A percentile compares a stretch with the other conserved stretches of the same genome.
phyloP scores from a whole-genome alignment of 2,888 invertebrate genomes.

The Sicus ferrugineus region DNA sequence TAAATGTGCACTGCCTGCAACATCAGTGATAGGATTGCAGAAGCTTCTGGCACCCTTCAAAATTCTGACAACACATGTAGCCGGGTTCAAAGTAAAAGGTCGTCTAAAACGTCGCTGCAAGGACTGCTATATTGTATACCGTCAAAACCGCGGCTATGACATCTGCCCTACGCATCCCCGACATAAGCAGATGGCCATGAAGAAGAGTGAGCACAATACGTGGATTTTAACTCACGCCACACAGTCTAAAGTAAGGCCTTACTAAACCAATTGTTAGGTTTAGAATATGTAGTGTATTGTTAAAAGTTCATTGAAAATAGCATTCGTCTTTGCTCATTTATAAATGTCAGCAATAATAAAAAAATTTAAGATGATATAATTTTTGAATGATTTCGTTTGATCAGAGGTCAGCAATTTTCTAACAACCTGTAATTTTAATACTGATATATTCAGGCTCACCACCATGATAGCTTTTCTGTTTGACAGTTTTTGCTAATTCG shows the following conservation, averaged over 20 bases:
- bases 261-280: slow-evolving; percentile 40
- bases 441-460: too few relatives aligned
- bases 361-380: too few relatives aligned
- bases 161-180: slow-evolving; percentile 79
- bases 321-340: too few relatives aligned
- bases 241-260: slow-evolving; percentile 67
- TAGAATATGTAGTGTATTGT: too few relatives aligned
- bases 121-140: slow-evolving; percentile 77
- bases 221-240: slow-evolving; percentile 81
- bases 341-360: too few relatives aligned
- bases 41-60: slow-evolving; percentile 51
- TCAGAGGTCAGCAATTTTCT: too few relatives aligned
- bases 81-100: slow-evolving; percentile 79
- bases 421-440: too few relatives aligned
- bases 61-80: slow-evolving; percentile 60
- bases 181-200: slow-evolving; percentile 83
- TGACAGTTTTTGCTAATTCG: too few relatives aligned
- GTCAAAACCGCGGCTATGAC: slow-evolving; percentile 74
- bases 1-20: slow-evolving; percentile 18
- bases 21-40: slow-evolving; percentile 31
- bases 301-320: too few relatives aligned
- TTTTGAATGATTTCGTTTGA: too few relatives aligned
- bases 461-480: too few relatives aligned
- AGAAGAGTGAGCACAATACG: slow-evolving; percentile 73
- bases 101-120: slow-evolving; percentile 75